Conservation (phyloP, 2,888 invertebrate species). For the Eledone cirrhosa region DNA sequence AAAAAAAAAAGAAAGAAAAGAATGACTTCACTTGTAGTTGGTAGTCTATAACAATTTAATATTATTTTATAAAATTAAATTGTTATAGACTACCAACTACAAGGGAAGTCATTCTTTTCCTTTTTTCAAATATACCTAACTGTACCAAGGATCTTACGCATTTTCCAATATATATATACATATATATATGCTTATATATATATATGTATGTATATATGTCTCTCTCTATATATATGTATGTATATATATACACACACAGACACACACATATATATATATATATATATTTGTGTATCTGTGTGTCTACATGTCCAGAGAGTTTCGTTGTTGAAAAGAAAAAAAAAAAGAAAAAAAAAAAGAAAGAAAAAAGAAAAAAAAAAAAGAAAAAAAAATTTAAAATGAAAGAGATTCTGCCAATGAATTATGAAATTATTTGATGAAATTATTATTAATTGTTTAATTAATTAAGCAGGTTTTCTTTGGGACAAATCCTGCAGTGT, state of each 20-base stretch:
- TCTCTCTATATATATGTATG: neutral
- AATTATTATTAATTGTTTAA: neutral
- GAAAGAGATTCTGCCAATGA: neutral
- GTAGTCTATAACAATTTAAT: too few species aligned
- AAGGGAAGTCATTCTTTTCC: neutral
- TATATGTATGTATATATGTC: too few species aligned
- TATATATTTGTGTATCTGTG: neutral
- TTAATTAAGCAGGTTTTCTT: neutral
- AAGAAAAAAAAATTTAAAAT: neutral
- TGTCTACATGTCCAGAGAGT: neutral
- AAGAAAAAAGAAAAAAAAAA: neutral
- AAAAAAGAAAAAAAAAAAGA: neutral
- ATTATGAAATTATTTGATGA: neutral
- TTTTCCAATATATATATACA: too few species aligned
- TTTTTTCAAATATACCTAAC: too few species aligned
- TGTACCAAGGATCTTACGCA: too few species aligned
- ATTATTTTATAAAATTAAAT: too few species aligned
- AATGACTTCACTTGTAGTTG: too few species aligned
- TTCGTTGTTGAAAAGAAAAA: neutral
- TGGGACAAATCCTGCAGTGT: slow-evolving; percentile 17
- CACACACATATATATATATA: neutral
- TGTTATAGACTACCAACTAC: too few species aligned
- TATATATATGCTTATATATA: too few species aligned
- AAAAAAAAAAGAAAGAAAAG: neutral
- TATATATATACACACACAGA: neutral